phyloP scores from a whole-genome alignment of 2,888 invertebrate genomes.

The Atrina japonica region DNA sequence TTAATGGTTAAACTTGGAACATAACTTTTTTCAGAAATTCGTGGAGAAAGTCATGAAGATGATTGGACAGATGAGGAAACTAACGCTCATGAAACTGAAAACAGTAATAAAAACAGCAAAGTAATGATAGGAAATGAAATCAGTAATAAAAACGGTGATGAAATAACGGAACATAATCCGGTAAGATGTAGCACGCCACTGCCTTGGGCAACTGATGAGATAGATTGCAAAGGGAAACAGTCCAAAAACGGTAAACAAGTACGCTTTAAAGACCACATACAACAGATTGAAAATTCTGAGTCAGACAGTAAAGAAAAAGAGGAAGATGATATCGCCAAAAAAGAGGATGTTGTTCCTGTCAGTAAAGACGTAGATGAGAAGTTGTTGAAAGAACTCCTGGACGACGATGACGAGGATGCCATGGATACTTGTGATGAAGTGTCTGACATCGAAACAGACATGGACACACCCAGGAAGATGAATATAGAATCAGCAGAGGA shows the following conservation, averaged over 20 bases:
- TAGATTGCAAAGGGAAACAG: constrained; percentile 9
- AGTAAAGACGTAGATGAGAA: constrained; percentile 9
- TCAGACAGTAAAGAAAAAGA: constrained; percentile 9
- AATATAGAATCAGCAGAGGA: constrained; percentile 5
- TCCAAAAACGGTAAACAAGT: constrained; percentile 21
- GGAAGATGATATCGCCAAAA: constrained; percentile 12
- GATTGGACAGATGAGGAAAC: constrained; percentile 19
- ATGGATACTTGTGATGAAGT: constrained; percentile 47
- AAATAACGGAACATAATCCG: background rate
- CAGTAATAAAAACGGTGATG: background rate
- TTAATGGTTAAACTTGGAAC: too few relatives aligned
- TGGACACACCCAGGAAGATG: constrained; percentile 30
- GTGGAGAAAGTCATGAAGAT: constrained; percentile 52
- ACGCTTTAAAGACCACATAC: constrained; percentile 30
- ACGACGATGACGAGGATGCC: constrained; percentile 27
- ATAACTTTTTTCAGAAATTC: constrained; percentile 32
- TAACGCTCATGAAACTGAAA: background rate
- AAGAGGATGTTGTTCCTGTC: constrained; percentile 9
- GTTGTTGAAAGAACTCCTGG: constrained; percentile 1
- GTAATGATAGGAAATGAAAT: background rate
- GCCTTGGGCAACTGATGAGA: background rate
- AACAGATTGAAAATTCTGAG: constrained; percentile 32
- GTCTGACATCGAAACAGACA: constrained; percentile 44
- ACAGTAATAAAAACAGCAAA: constrained; percentile 1
- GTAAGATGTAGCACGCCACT: constrained; percentile 4